Percentiles rank a stretch among this genome's conserved stretches.
Evolutionary conservation across 2,113 vertebrate genomes (phyloP).

Genomic region (Puffinus mauretanicus): DNA sequence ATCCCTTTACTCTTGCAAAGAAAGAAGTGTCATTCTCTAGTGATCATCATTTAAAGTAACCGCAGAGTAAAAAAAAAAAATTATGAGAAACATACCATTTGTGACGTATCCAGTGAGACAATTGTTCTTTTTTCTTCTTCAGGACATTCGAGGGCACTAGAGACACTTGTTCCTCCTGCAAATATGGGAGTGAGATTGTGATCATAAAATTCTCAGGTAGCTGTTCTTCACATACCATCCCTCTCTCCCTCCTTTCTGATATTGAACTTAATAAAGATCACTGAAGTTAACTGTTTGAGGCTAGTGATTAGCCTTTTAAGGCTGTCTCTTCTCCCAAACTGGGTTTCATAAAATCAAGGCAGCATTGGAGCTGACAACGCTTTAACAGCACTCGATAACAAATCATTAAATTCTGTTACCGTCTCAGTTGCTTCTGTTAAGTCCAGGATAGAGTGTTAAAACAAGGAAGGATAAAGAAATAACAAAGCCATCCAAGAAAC

Average conservation of each 20-base stretch:
- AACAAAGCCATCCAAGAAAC: not conserved
- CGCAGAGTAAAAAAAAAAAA: not conserved
- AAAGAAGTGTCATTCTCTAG: not conserved
- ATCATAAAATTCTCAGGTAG: not conserved
- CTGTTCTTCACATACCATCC: not conserved
- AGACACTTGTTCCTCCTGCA: constrained; percentile 95
- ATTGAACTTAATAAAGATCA: not conserved
- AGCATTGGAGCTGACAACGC: not conserved
- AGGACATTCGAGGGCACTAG: constrained; percentile 92
- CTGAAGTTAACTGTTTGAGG: not conserved
- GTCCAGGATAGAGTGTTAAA: not conserved
- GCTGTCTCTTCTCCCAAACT: not conserved
- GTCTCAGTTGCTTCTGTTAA: not conserved
- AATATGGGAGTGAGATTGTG: not conserved
- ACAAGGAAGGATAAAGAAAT: not conserved
- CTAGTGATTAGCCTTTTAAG: not conserved
- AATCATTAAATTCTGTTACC: not conserved
- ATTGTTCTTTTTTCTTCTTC: constrained; percentile 91
- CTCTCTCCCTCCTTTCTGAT: not conserved
- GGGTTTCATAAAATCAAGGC: not conserved
- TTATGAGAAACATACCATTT: constrained; percentile 84
- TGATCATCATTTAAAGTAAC: not conserved
- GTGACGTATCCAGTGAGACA: constrained; percentile 94
- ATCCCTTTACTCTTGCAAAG: not conserved
- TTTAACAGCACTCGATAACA: not conserved